Base-by-base conservation (phyloP, 2,113 vertebrate species). In the Eira barbara region DNA sequence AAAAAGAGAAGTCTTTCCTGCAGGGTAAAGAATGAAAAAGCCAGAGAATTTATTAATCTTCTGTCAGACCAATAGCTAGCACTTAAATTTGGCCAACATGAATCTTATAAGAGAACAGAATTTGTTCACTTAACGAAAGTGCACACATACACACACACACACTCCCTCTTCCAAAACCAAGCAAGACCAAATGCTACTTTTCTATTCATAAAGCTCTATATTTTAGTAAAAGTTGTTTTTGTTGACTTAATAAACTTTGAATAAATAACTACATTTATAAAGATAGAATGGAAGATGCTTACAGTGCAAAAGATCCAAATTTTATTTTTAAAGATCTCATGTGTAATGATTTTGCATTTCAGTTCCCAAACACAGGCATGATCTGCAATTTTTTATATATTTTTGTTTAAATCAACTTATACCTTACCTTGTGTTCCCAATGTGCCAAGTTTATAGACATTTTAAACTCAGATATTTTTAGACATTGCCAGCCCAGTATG, bases 1-100 rank as follows among this genome's bases (percentile, higher is more conserved):
- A 96, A 96, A 92, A 97, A 97, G 36, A 91, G 21, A 96, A 57
- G 65, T 55, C 78, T 96, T 67, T 98, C 93, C 96, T 97, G 36
- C 49, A 98, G 92, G 63, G 57, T 65, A 96, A 94, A 71, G 1
- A 95, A 83, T 97, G 85, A 96, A 97, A 94, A 86, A 98, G 49
- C 52, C 73, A 93, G 67, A 98, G 78, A 86, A 91, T 93, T 97
- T 98, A 96, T 96, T 94, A 87, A 61, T 80, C 25, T 81, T 84
- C 61, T n/a, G 31, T 0, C 76, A 92, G 25, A 61, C 23, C 11
- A 34, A 52, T 20, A 92, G 34, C 23, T 67, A 78, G 34, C 21
- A 74, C 34, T 94, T 90, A 59, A 52, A 79, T 92, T 81, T 97
- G 13, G 14, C 15, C 13, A 92, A 73, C 0, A 73, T 65, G 21